Evolutionary conservation across 2,113 vertebrate species (phyloP), one percentile per base, ranked within the genome.

Genomic region (Bos javanicus): DNA sequence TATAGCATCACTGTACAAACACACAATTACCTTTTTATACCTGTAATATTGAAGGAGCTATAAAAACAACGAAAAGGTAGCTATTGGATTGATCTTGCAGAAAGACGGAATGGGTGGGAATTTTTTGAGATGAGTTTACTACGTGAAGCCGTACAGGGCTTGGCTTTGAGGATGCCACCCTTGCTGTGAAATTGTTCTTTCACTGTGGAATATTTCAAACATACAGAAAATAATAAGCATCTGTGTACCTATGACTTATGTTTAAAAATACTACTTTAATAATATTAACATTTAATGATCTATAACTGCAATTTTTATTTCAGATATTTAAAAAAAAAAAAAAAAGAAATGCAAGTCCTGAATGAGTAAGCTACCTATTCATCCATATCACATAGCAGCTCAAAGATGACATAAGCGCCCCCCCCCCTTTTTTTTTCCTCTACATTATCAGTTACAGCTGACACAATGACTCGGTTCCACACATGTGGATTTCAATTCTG

Each of bases 21-120:
- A 67, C 25, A 16, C 48, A 76, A 80, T 82, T 86, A 60, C 52
- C 60, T 80, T 81, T 81, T 74, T 46, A 64, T 91, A 90, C 87
- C 33, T 88, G 3, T 83, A 64, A 78, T 52, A 84, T 33, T 81
- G 52, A 57, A 90, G 7, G 1, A 14, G 12, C 8, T 71, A 78
- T 36, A 80, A 36, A 28, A 56, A 15, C 50, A 87, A 83, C 26
- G 33, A 60, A 78, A 28, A 71, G 60, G 11, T 26, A n/a, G 10
- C 19, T 39, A 52, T 30, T 83, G n/a, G 54, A 28, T 16, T 46
- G 54, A 76, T 30, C 33, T 74, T 62, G 16, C 56, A 67, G 50
- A 87, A 13, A 25, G 7, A 39, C 80, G 26, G 16, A 10, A 21
- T 43, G 16, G 46, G 7, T 76, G 43, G 21, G 4, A 21, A 43